These are phyloP conservation scores for Canis aureus DNA, from an alignment of 2,113 vertebrate species.

Conservation along the genomic window DNA sequence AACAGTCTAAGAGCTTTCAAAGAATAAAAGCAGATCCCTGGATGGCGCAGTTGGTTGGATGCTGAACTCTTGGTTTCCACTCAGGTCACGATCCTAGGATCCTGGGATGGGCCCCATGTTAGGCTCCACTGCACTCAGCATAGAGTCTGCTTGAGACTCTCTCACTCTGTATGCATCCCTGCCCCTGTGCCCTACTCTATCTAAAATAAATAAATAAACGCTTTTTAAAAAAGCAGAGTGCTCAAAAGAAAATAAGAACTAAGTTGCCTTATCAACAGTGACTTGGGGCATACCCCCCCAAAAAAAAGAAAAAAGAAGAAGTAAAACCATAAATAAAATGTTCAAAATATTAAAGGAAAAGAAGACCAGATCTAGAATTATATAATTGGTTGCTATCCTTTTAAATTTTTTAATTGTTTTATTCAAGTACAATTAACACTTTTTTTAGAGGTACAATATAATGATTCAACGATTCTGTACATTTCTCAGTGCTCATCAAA, in stretches of 20 bases:
- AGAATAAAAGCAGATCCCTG: neutral
- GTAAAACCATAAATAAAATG: neutral
- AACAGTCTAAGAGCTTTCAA: neutral
- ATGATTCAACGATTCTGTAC: neutral
- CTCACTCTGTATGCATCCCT: neutral
- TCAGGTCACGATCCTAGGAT: neutral
- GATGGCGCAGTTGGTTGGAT: neutral
- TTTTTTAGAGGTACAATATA: neutral
- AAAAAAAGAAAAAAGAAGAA: neutral
- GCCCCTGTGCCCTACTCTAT: neutral
- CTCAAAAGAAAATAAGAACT: neutral
- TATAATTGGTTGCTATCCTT: neutral
- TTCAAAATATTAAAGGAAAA: neutral
- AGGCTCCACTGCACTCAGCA: neutral
- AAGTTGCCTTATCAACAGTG: neutral
- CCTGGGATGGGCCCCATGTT: neutral
- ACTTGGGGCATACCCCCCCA: neutral
- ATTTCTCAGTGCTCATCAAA: neutral
- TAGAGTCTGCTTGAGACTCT: neutral
- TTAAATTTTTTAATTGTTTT: neutral
- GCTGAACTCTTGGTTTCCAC: neutral
- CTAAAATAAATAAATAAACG: neutral
- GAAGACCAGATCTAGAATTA: neutral
- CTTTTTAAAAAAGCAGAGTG: neutral
- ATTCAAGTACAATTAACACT: neutral